Evolutionary conservation across 2,797 vertebrate genomes (phyloP).

Genomic region (Selene dorsalis): DNA sequence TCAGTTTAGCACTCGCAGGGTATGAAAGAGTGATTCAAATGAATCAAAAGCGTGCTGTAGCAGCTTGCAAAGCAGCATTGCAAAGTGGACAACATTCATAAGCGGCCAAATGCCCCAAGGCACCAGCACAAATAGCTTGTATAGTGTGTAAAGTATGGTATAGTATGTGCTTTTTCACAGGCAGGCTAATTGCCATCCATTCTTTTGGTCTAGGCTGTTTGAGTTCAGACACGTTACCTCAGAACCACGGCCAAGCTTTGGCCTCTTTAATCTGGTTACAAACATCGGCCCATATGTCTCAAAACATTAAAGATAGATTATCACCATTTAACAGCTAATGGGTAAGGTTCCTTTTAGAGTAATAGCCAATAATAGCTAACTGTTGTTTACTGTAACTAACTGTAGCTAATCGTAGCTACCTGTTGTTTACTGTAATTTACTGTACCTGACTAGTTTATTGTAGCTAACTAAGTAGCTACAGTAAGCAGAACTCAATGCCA

Average conservation of each 20-base stretch:
- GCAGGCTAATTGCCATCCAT: conserved; percentile 39
- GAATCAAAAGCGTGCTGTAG: conserved; percentile 29
- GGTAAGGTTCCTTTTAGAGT: conserved; percentile 16
- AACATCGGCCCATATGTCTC: conserved; percentile 18
- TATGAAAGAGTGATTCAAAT: conserved; percentile 10
- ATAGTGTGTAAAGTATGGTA: conserved; percentile 9
- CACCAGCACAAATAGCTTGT: conserved; percentile 37
- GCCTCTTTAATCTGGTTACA: conserved; percentile 17
- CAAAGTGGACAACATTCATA: conserved; percentile 37
- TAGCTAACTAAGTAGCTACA: no score
- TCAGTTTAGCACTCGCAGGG: not conserved
- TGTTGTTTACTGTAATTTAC: no score
- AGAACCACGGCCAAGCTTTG: conserved; percentile 1
- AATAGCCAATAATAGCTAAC: not conserved
- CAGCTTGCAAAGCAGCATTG: conserved; percentile 52
- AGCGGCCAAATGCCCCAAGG: conserved; percentile 46
- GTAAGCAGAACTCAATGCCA: not conserved
- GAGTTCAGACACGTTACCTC: conserved; percentile 22
- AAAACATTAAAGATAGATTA: conserved; percentile 16
- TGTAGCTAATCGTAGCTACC: no score
- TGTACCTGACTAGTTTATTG: no score
- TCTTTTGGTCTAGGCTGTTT: conserved; percentile 3
- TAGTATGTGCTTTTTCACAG: conserved; percentile 18
- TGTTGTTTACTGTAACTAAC: no score
- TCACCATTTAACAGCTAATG: conserved; percentile 20